These are phyloP conservation scores for Anastrepha ludens DNA, from an alignment of 1,140 invertebrate species.

Conservation along the genomic window DNA sequence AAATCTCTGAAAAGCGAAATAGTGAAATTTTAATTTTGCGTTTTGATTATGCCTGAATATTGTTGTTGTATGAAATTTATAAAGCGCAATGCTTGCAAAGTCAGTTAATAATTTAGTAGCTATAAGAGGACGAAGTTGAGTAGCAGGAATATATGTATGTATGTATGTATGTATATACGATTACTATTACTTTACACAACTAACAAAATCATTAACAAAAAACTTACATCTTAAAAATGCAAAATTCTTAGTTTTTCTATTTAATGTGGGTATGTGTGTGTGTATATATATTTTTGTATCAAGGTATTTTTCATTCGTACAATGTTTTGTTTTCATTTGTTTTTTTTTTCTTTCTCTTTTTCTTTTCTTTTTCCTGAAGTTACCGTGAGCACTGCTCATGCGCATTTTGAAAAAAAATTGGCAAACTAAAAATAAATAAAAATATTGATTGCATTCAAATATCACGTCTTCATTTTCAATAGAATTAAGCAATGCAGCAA, in stretches of 20 bases:
- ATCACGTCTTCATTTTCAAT: slow-evolving; percentile 56
- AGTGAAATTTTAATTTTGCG: background rate
- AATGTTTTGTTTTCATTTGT: background rate
- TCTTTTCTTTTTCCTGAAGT: background rate
- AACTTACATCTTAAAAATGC: slow-evolving; percentile 57
- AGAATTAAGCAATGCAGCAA: slow-evolving; percentile 6
- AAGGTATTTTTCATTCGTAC: background rate
- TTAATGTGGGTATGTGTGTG: background rate
- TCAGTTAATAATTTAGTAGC: background rate
- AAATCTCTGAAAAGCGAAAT: background rate
- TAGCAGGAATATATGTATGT: background rate
- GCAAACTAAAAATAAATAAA: slow-evolving; percentile 31
- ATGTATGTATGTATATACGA: background rate
- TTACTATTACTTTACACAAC: slow-evolving; percentile 6
- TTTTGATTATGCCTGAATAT: background rate
- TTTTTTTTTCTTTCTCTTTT: slow-evolving; percentile 38
- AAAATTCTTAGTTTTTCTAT: slow-evolving; percentile 56
- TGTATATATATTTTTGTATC: background rate
- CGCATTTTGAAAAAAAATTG: slow-evolving; percentile 8
- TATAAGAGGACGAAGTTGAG: background rate
- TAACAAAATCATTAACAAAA: slow-evolving; percentile 34
- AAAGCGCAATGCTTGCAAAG: background rate
- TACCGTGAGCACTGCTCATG: slow-evolving; percentile 44
- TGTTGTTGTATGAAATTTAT: background rate
- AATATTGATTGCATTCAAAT: slow-evolving; percentile 58